Base-by-base conservation (phyloP, 2,888 invertebrate species). In the Hydraecia micacea region DNA sequence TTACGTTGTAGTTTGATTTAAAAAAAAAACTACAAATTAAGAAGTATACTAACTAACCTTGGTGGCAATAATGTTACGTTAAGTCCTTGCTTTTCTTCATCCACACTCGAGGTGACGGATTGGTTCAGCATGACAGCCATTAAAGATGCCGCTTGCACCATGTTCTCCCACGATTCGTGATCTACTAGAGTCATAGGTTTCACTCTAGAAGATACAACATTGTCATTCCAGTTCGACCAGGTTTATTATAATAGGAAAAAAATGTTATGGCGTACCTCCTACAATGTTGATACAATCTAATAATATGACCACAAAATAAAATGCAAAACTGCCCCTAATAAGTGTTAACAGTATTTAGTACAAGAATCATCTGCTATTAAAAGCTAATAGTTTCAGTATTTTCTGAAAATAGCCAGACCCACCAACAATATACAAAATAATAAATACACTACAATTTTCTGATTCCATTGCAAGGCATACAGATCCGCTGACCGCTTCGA, bases 141-240 rank as follows among this genome's bases (percentile, higher is more conserved):
- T 42, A 90, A 92, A 0, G 95, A 94, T 0, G 96, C 96, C 3
- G 93, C 93, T 85, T 94, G 93, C 5, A 96, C 95, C 32, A 96
- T 90, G 75, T 96, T 96, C 71, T 96, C 96, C 94, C 95, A 96
- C 0, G 96, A 96, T 75, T 96, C 94, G 65, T 93, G 96, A 75
- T 94, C 93, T 9, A 96, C 94, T 84, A 95, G 85, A 9, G 93
- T 90, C 42, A 89, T 73, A 39, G 87, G 73, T 32, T 77, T 77
- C 42, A 77, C 55, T 25, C 89, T 86, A 69, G 8, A 86, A 81
- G 21, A 60, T 25, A 39, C 1, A 70, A 63, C 9, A 28, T 39
- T 72, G 58, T 58, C n/a, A 36, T 25, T 25, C 49, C 8, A 8
- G 15, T 69, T 15, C 32, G 9, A 32, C 6, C 18, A 36, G 21